Base-by-base conservation (phyloP, 1,140 invertebrate genomes). In the Drosophila subpulchrella region DNA sequence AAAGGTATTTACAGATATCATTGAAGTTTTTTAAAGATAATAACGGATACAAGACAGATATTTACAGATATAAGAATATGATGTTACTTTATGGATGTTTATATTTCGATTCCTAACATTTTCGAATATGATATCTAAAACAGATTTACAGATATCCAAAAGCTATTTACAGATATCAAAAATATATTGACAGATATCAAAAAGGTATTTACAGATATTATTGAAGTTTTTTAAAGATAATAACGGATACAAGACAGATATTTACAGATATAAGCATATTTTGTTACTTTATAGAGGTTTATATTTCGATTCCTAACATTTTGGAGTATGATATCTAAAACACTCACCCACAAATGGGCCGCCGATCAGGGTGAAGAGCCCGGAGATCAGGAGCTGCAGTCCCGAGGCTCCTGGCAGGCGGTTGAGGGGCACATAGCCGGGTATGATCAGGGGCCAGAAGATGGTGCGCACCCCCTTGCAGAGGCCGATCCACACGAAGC, bases 401-500 rank as follows among this genome's bases (percentile, higher is more conserved):
- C 95, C 95, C 0, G 94, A 94, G 10, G 95, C 95, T 17, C 93
- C 94, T 2, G 95, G 94, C 46, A 95, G 79, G 41, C 94, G 93
- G 48, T 94, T 93, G 12, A 95, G 77, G 6, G 95, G 94, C 36
- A 96, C 95, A 76, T 95, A 94, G 0, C 93, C 93, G 13, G 95
- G 94, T 62, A 95, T 95, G 6, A 95, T 94, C 13, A 96, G 84
- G 0, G 94, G 94, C 93, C 95, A 95, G 77, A 95, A 95, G 2
- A 96, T 94, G 34, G 95, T 95, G 56, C 95, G 91, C 5, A 96
- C 77, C 0, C 94, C 95, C 92, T 95, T 95, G 24, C 94, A 94
- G 46, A 94, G 93, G 0, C 95, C 95, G 32, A 95, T 94, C 72
- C 95, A 93, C 1, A 94, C 92, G 7, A 94, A 94, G n/a, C 95